Evolutionary conservation across 1,140 invertebrate species (phyloP), one percentile per base, ranked within the genome.

Genomic region (Brachionus sp.): DNA sequence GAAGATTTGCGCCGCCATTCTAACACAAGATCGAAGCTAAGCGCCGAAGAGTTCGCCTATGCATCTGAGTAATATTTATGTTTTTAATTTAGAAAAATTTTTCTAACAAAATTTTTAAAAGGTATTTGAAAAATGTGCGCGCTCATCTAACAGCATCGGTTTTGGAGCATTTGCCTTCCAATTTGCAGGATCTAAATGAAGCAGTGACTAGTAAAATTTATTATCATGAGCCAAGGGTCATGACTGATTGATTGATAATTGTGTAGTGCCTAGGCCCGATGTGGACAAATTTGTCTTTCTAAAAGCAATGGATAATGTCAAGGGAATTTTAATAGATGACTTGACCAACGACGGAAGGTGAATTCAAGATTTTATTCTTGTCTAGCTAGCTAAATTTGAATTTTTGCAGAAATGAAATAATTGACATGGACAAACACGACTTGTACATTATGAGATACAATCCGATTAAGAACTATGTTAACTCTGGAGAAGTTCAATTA

Each of bases 271-370:
- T 5, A 46, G 50, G 16, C 83, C 83, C 12, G 53, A 62, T 10
- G 35, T 84, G 29, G 83, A 84, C 16, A 78, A 75, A 23, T 84
- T 84, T 68, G 83, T 84, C 10, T 84, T 84, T 25, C 33, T 84
- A 44, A 46, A 64, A 64, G 7, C 83, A 25, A 37, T 50, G 57
- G 83, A 84, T 29, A 44, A 13, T 46, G 25, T 84, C 9, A 77
- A 82, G 13, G 83, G 83, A 39, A 64, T 84, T 35, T 16, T 84
- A 6, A 39, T 84, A 5, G 83, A 78, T 39, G 83, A 75, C 23
- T 57, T 62, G 37, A 46, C 39, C 9, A 75, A 75, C 42, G 77
- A 80, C 57, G 77, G 77, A 80, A 62, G 77, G 77, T 80, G 46
- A 23, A 9, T 9, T n/a, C 46, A 0, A 13, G 0, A 46, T 25